Percentiles rank a stretch among this genome's conserved stretches.
phyloP scores from a whole-genome alignment of 2,888 invertebrate species.

The Eutolmus rufibarbis region DNA sequence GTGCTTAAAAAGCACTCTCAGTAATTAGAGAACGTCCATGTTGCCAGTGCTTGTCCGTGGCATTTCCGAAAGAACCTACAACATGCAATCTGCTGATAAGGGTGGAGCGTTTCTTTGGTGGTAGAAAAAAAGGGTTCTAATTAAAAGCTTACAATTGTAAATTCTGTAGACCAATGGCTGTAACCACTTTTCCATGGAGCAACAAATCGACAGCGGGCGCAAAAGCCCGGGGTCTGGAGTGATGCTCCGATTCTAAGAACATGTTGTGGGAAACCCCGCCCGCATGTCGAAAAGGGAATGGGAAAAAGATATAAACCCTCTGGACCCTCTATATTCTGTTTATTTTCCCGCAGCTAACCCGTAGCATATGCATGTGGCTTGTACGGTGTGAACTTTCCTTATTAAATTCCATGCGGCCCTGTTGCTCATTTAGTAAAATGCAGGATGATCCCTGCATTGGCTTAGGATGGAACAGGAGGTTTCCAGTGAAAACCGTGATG shows the following conservation, averaged over 20 bases:
- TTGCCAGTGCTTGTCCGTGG: background rate
- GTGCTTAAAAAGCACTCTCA: background rate
- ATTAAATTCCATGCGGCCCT: background rate
- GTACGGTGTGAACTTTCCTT: constrained; percentile 3
- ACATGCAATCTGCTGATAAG: background rate
- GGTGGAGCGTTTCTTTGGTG: background rate
- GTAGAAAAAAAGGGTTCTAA: background rate
- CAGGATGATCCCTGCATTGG: background rate
- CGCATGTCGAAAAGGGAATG: background rate
- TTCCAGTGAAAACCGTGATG: background rate
- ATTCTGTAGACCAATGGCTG: background rate
- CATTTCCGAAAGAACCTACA: background rate
- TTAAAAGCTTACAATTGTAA: background rate
- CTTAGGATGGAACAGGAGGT: background rate
- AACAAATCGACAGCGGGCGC: background rate
- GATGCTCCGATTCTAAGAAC: background rate
- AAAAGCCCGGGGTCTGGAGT: background rate
- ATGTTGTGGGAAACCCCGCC: background rate
- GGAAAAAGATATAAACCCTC: background rate
- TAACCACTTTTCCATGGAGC: background rate
- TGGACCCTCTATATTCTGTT: background rate
- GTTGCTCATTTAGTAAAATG: constrained; percentile 15
- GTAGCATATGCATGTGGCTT: background rate
- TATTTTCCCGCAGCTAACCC: background rate
- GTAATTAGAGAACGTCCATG: background rate